Base-by-base conservation (phyloP, 1,140 invertebrate genomes). In the Drosophila nebulosa region DNA sequence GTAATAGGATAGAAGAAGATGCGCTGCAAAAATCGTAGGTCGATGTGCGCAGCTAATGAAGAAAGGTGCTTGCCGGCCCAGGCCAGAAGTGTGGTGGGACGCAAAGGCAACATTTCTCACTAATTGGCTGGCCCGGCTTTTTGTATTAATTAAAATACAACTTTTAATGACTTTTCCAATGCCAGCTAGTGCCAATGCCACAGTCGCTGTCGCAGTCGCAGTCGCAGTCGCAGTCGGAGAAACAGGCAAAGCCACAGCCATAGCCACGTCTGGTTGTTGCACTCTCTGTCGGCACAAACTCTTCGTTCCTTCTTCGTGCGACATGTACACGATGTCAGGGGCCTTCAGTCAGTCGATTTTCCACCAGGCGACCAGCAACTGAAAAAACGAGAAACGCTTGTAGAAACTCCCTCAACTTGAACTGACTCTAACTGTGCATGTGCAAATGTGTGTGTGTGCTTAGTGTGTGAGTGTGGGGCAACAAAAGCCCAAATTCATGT, bases 1-100 rank as follows among this genome's bases (percentile, higher is more conserved):
- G 89, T 90, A 90, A 84, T 90, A 90, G 89, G 89, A 77, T 90
- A 78, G 89, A 90, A 90, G 89, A 88, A 90, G 79, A 88, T 83
- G 74, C 70, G 63, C 73, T 77, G 77, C 65, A 39, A 90, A 90
- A 90, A 90, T 71, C 66, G 89, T 90, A 90, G 89, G 89, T 90
- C 79, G 89, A 90, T 89, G 58, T 74, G 63, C 71, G 76, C 85
- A 80, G 79, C 81, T 90, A 90, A 90, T 90, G 81, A 90, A 90
- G 78, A 90, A 85, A 71, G 56, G 69, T 62, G 68, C 62, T 66
- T 71, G 57, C 56, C 7, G 5, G 18, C 5, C 16, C 16, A 18
- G 64, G 74, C 57, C 66, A 39, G 22, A 26, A 39, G 59, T 55
- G 61, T 18, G 32, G 22, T 27, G 22, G 14, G 46, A n/a, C 57